Percentiles rank a stretch among this genome's conserved stretches.
phyloP scores from a whole-genome alignment of 2,797 vertebrate species.

The Pyrocephalus nanus region DNA sequence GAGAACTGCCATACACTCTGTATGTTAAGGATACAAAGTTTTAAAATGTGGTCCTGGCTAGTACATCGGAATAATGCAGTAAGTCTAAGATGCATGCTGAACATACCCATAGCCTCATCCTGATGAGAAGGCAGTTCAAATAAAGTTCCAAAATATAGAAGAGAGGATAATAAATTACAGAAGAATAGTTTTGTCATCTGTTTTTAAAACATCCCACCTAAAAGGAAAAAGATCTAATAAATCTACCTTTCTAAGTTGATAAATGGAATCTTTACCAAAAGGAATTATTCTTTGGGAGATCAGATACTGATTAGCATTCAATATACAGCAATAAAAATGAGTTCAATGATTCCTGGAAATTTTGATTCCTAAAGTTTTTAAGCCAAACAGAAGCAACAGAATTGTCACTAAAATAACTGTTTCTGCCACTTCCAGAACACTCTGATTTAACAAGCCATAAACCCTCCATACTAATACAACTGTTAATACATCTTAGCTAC shows the following conservation, averaged over 20 bases:
- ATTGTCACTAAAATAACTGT: background rate
- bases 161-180: background rate
- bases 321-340: background rate
- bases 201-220: background rate
- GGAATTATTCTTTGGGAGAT: background rate
- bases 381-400: background rate
- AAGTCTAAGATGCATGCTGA: background rate
- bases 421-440: background rate
- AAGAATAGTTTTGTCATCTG: background rate
- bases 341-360: background rate
- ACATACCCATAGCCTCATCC: background rate
- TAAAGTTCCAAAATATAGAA: background rate
- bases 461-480: background rate
- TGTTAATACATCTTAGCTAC: background rate
- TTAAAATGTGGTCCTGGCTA: background rate
- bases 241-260: background rate
- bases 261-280: background rate
- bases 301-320: background rate
- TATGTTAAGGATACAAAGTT: background rate
- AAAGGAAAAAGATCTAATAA: background rate
- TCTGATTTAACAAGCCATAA: background rate
- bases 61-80: background rate
- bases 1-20: background rate
- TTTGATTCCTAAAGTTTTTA: background rate
- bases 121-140: background rate